Evolutionary conservation across 2,797 vertebrate species (phyloP), one percentile per base, ranked within the genome.

Genomic region (Miichthys miiuy): DNA sequence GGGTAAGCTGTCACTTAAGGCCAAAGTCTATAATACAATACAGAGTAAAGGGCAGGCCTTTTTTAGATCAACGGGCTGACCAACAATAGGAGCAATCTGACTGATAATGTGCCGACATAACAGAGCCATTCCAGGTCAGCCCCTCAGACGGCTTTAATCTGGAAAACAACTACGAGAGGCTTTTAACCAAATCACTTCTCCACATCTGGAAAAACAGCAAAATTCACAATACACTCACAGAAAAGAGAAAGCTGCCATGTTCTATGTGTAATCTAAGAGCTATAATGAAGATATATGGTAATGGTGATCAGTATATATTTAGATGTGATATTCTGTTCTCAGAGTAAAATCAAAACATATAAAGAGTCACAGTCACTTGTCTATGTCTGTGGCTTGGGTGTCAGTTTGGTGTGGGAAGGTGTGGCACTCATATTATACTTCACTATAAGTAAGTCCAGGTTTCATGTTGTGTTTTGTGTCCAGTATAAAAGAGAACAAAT

Each of bases 1-100:
- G 90, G 79, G 84, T 92, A 90, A 93, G 92, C 90, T 89, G 84
- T 79, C 85, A 91, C 89, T 93, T 92, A 92, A 83, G 85, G 75
- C 88, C 88, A 89, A 88, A 87, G 86, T 90, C 90, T 83, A 86
- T 70, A 76, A 81, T 83, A 90, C 88, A 92, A 91, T 90, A 88
- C 74, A 87, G 77, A 90, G 87, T 77, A 89, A 84, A 93, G 88
- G 89, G 85, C 87, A 86, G 81, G 64, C 55, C 76, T 87, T 87
- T 87, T 90, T 68, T 72, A 87, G 64, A 81, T 84, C 30, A 46
- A 84, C 27, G 70, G 73, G 42, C 77, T 52, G 44, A 71, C 75
- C 79, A 83, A 91, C 91, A 91, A 92, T 89, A 76, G 82, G 54
- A 85, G 87, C 89, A 88, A 81, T 89, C 84, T 75, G 82, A 86